Percentiles rank a stretch among this genome's conserved stretches.
These are phyloP conservation scores for Yasuhikotakia modesta DNA, from an alignment of 2,797 vertebrate species.

Conservation along the genomic window DNA sequence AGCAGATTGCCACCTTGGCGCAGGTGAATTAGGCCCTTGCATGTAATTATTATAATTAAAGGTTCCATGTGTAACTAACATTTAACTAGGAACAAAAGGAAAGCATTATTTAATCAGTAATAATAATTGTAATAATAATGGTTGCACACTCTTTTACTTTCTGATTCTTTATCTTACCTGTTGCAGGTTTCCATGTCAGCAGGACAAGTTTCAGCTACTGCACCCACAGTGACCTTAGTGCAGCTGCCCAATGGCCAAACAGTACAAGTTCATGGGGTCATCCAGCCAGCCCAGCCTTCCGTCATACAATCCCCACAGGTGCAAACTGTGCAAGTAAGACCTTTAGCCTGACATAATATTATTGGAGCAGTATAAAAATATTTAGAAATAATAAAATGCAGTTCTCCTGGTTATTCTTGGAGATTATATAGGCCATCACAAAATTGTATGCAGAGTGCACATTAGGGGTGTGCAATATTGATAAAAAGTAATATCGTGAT, in stretches of 20 bases:
- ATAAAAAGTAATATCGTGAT: too few relatives aligned
- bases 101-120: background rate
- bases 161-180: constrained; percentile 34
- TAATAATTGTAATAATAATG: background rate
- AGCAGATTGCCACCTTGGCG: constrained; percentile 93
- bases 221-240: constrained; percentile 92
- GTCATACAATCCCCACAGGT: constrained; percentile 98
- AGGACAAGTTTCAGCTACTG: constrained; percentile 85
- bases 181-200: constrained; percentile 88
- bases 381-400: background rate
- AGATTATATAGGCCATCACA: background rate
- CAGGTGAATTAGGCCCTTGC: constrained; percentile 79
- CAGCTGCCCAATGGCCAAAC: constrained; percentile 98
- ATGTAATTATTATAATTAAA: background rate
- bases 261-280: constrained; percentile 97
- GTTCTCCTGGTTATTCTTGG: background rate
- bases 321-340: constrained; percentile 92
- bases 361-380: background rate
- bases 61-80: too few relatives aligned
- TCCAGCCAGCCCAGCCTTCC: constrained; percentile 96
- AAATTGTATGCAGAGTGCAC: background rate
- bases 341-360: background rate
- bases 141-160: background rate
- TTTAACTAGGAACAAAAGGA: too few relatives aligned
- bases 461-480: too few relatives aligned